These are phyloP conservation scores for Mastacembelus armatus DNA, from an alignment of 2,797 vertebrate species.

Conservation along the genomic window DNA sequence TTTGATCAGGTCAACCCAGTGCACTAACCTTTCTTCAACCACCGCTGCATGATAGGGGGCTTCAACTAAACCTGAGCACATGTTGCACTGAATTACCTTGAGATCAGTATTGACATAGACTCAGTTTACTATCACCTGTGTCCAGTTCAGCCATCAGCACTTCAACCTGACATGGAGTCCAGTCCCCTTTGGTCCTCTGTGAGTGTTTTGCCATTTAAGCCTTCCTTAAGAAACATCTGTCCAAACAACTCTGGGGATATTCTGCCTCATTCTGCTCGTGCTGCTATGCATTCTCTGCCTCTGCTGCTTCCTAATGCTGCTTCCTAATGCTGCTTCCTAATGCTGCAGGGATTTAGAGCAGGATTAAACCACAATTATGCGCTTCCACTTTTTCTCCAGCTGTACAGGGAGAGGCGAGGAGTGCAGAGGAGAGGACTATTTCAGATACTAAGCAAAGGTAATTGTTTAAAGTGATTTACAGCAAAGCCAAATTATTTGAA, in stretches of 20 bases:
- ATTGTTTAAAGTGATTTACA: too few relatives aligned
- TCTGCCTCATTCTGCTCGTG: constrained; percentile 35
- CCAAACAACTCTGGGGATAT: constrained; percentile 48
- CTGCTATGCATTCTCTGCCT: constrained; percentile 60
- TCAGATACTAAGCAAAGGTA: too few relatives aligned
- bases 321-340: constrained; percentile 67
- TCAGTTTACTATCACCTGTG: neutral
- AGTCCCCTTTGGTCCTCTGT: neutral
- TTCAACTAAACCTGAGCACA: neutral
- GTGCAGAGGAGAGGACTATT: neutral
- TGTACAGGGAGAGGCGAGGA: constrained; percentile 29
- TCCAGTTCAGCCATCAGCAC: neutral
- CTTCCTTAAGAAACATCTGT: constrained; percentile 67
- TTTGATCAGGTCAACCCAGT: too few relatives aligned
- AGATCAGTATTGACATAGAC: neutral
- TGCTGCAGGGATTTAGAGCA: constrained; percentile 66
- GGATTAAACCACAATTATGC: constrained; percentile 74
- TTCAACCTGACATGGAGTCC: constrained; percentile 22
- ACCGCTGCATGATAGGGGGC: neutral
- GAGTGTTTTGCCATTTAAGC: constrained; percentile 43
- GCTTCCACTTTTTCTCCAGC: constrained; percentile 63
- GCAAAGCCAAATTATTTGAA: constrained; percentile 3
- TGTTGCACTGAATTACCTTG: neutral
- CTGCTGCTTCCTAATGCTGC: constrained; percentile 58
- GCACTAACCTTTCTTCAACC: too few relatives aligned